A percentile compares a stretch with the other conserved stretches of the same genome.
Conservation (phyloP, 1,140 invertebrate genomes). For the Nomia melanderi region DNA sequence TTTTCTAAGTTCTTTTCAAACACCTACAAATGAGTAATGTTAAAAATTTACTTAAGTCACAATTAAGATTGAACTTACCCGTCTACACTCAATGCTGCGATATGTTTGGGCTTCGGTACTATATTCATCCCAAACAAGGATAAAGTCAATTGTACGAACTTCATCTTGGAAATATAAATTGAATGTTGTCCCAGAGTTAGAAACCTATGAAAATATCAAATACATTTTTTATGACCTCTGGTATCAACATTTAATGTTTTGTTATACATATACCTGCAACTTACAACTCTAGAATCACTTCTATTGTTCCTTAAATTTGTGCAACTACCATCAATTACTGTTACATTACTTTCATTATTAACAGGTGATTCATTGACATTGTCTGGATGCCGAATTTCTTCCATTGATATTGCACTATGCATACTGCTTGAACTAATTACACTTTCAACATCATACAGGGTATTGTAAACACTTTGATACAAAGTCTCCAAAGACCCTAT, state of each 20-base stretch:
- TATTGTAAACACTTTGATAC: slow-evolving; percentile 67
- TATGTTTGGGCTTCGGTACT: slow-evolving; percentile 68
- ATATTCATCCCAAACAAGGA: slow-evolving; percentile 87
- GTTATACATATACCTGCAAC: slow-evolving; percentile 13
- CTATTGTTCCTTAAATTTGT: slow-evolving; percentile 58
- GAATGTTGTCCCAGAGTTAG: slow-evolving; percentile 36
- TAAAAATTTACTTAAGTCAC: neutral
- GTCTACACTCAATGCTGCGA: slow-evolving; percentile 62
- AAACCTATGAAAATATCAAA: slow-evolving; percentile 26
- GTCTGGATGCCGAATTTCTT: slow-evolving; percentile 28
- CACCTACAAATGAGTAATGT: slow-evolving; percentile 67
- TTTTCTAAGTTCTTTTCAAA: slow-evolving; percentile 86
- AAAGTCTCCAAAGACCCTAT: slow-evolving; percentile 62
- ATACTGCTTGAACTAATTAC: slow-evolving; percentile 44
- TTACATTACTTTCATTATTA: slow-evolving; percentile 62
- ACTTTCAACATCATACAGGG: slow-evolving; percentile 59
- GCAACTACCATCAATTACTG: slow-evolving; percentile 61
- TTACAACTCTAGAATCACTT: slow-evolving; percentile 58
- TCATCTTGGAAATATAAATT: slow-evolving; percentile 86
- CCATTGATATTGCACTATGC: slow-evolving; percentile 34
- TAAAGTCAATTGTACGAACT: slow-evolving; percentile 87
- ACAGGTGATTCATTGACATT: slow-evolving; percentile 52
- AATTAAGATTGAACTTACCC: slow-evolving; percentile 54
- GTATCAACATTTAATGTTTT: neutral
- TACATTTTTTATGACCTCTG: neutral